Percentiles rank a stretch among this genome's conserved stretches.
These are phyloP conservation scores for Anguilla marmorata DNA, from an alignment of 2,797 vertebrate genomes.

Conservation along the genomic window DNA sequence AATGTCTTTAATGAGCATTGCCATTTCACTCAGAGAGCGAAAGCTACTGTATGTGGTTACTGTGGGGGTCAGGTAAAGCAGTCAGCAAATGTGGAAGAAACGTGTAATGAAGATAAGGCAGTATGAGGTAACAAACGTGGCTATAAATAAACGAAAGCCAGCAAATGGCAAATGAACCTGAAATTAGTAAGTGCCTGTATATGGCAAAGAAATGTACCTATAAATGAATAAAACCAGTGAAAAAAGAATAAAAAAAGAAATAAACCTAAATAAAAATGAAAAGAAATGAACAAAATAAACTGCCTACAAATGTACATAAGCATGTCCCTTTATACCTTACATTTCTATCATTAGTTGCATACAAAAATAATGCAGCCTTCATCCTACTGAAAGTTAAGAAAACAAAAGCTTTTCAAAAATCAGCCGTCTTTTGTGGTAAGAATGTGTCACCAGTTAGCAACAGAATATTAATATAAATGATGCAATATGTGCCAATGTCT, in stretches of 20 bases:
- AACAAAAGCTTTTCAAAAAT: background rate
- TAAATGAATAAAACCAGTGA: background rate
- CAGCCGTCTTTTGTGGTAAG: background rate
- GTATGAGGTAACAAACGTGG: background rate
- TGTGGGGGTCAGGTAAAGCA: background rate
- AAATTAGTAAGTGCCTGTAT: background rate
- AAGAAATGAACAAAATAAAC: background rate
- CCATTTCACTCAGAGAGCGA: background rate
- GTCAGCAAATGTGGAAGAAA: background rate
- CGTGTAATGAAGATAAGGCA: background rate
- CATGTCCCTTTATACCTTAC: background rate
- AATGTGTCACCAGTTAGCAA: constrained; percentile 11
- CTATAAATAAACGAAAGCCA: background rate
- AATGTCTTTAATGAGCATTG: background rate
- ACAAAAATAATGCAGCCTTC: background rate
- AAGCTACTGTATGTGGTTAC: background rate
- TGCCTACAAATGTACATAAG: background rate
- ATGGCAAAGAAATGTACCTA: background rate
- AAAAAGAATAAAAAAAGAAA: background rate
- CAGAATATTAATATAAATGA: constrained; percentile 17
- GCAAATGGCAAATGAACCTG: background rate
- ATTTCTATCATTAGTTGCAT: background rate
- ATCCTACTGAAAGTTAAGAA: background rate
- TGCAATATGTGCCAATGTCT: constrained; percentile 27
- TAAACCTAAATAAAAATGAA: background rate